These are phyloP conservation scores for Balearica regulorum DNA, from an alignment of 2,797 vertebrate genomes.

Conservation along the genomic window DNA sequence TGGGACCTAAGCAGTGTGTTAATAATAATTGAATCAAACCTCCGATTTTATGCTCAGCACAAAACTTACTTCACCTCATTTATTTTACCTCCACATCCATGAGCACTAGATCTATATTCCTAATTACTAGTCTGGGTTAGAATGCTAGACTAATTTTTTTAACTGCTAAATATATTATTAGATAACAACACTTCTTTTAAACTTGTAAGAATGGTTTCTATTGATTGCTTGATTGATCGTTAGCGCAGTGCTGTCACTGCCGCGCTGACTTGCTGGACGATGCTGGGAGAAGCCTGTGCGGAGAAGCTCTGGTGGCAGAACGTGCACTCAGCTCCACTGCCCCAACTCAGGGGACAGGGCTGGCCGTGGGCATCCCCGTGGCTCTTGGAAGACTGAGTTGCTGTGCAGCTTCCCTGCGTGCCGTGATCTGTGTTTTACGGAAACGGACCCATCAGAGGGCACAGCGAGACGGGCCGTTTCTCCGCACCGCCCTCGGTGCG, in stretches of 20 bases:
- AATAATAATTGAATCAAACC: conserved; percentile 68
- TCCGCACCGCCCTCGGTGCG: neutral
- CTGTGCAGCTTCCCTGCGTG: neutral
- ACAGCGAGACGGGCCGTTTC: neutral
- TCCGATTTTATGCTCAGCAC: conserved; percentile 27
- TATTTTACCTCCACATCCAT: conserved; percentile 30
- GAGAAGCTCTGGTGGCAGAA: neutral
- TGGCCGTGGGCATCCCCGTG: fast-evolving
- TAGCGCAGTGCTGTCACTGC: neutral
- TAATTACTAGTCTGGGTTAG: conserved; percentile 17
- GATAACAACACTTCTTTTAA: neutral
- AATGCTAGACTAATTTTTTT: neutral
- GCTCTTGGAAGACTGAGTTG: neutral
- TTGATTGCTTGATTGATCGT: neutral
- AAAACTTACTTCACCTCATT: conserved; percentile 36
- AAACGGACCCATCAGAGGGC: neutral
- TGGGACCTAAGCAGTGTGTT: conserved; percentile 39
- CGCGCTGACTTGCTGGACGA: fast-evolving
- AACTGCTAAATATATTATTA: neutral
- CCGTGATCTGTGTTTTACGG: neutral
- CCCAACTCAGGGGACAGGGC: neutral
- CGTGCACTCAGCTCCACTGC: fast-evolving
- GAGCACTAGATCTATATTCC: conserved; percentile 45
- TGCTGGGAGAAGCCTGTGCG: fast-evolving
- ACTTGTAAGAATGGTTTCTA: neutral